Evolutionary conservation across 2,888 invertebrate genomes (phyloP), one percentile per base, ranked within the genome.

Genomic region (Tridacna crocea): DNA sequence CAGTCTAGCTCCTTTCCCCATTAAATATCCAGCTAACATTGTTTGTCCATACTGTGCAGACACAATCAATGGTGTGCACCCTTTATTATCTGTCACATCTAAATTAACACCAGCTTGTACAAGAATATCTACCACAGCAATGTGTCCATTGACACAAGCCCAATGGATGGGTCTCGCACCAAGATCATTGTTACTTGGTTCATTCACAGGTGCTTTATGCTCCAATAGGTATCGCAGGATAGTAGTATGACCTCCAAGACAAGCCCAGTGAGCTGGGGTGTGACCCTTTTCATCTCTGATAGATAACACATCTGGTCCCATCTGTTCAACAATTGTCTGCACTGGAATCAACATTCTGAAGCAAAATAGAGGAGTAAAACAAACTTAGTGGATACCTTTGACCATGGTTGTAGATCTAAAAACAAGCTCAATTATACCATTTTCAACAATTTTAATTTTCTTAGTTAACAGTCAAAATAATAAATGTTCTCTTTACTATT

Each of bases 21-120:
- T 95, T 0, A 98, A 95, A 94, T 97, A 98, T 0, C 98, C 98
- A 0, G 98, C 98, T 0, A 98, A 97, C 15, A 98, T 97, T 2
- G 97, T 97, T 92, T 97, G 96, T 13, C 98, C 98, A 93, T 98
- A 98, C 97, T 98, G 98, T 89, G 98, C 97, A 0, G 98, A 98
- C 58, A 93, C 93, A 96, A 98, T 98, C 72, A 98, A 94, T 0
- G 98, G 98, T 0, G 98, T 98, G 76, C 98, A 94, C 19, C 96
- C 96, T 95, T 98, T 98, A 91, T 97, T 97, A 93, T 98, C 98
- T 0, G 97, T 97, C 2, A 97, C 97, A 93, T 98, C 98, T 0
- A 98, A 97, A 4, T 97, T 97, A 0, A 98, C 98, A 11, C 98
- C 98, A 36, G 91, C 88, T 90, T 96, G 95, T 12, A 96, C 92